Conservation (phyloP, 1,140 invertebrate species). For the Drosophila bocqueti region DNA sequence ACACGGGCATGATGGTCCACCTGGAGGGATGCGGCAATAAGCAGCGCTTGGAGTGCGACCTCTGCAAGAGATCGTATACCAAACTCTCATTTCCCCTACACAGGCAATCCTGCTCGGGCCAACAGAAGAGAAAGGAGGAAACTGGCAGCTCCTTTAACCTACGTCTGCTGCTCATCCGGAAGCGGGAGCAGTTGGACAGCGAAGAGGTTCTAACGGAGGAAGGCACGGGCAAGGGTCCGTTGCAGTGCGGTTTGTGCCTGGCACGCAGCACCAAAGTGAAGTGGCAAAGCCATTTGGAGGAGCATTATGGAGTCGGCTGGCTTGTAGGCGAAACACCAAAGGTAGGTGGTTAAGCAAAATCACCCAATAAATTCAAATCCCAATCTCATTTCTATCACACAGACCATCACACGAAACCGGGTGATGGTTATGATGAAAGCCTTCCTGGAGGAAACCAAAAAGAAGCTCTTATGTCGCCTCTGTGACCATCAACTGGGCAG, state of each 20-base stretch:
- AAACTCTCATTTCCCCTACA: not conserved
- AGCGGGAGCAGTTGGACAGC: constrained; percentile 64
- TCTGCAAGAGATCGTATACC: not conserved
- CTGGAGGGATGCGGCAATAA: constrained; percentile 39
- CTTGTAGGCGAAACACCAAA: constrained; percentile 12
- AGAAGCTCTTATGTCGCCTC: constrained; percentile 59
- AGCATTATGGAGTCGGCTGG: constrained; percentile 81
- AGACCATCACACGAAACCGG: constrained; percentile 28
- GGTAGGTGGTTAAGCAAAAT: not conserved
- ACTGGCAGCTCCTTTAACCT: constrained; percentile 30
- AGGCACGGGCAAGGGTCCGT: constrained; percentile 29
- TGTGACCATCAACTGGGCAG: constrained; percentile 56
- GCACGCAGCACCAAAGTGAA: constrained; percentile 18
- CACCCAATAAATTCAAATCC: not conserved
- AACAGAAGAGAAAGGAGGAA: not conserved
- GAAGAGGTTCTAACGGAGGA: constrained; percentile 53
- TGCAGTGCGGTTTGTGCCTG: constrained; percentile 74
- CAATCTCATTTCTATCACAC: not conserved
- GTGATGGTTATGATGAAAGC: constrained; percentile 43
- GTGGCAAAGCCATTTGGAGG: constrained; percentile 57
- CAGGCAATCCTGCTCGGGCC: not conserved
- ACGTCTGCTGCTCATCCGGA: constrained; percentile 64
- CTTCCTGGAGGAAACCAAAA: constrained; percentile 21
- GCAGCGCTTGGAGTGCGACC: constrained; percentile 16
- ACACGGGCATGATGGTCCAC: constrained; percentile 42